A percentile compares a stretch with the other conserved stretches of the same genome.
Evolutionary conservation across 92 coral and sea anemone genomes (phyloP).

Genomic region (Virgularia gustaviana): DNA sequence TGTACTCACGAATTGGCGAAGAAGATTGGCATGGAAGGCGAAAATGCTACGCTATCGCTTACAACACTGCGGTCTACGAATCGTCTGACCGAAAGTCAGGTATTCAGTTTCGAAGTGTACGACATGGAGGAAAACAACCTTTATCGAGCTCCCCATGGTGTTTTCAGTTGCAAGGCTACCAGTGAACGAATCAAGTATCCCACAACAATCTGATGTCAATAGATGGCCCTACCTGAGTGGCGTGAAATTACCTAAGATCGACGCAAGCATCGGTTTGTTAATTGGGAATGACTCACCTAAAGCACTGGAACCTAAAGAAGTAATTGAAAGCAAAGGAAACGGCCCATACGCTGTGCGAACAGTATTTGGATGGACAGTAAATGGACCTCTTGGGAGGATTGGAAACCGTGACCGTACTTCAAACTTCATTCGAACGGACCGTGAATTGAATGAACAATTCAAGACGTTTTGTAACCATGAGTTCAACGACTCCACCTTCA

Average conservation of each 20-base stretch:
- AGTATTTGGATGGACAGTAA: conserved; percentile 24
- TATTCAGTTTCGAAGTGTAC: neutral
- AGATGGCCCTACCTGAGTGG: conserved; percentile 44
- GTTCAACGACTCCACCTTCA: conserved; percentile 51
- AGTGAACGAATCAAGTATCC: conserved; percentile 43
- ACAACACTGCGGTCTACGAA: conserved; percentile 24
- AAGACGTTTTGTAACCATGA: conserved; percentile 47
- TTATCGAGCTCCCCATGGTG: conserved; percentile 42
- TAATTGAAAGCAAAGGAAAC: conserved; percentile 31
- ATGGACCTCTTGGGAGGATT: neutral
- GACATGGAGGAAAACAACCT: neutral
- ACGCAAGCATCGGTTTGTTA: conserved; percentile 45
- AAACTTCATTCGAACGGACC: neutral
- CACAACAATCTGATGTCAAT: conserved; percentile 46
- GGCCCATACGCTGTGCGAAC: conserved; percentile 25
- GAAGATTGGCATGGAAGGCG: conserved; percentile 16
- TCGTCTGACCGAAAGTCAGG: conserved; percentile 1
- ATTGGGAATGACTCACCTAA: conserved; percentile 58
- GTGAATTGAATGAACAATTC: conserved; percentile 1
- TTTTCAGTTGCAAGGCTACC: conserved; percentile 49
- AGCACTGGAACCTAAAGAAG: conserved; percentile 50
- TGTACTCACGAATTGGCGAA: conserved; percentile 34
- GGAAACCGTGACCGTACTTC: conserved; percentile 5
- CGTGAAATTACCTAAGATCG: conserved; percentile 30
- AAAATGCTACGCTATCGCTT: conserved; percentile 14